Conservation (phyloP, 2,797 vertebrate genomes). For the Pseudomugil gertrudae region DNA sequence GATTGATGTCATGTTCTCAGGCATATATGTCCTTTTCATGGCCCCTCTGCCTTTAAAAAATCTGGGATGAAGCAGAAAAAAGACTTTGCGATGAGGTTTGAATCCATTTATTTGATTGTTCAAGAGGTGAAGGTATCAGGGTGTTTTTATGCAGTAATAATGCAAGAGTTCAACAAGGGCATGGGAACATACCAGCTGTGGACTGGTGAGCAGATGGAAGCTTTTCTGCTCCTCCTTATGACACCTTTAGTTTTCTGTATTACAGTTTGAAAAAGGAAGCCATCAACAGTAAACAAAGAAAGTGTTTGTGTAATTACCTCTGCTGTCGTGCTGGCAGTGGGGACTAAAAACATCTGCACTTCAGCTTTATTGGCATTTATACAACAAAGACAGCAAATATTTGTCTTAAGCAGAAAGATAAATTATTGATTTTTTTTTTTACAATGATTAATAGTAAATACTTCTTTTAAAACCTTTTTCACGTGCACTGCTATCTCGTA, state of each 20-base stretch:
- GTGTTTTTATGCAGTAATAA: slow-evolving; percentile 81
- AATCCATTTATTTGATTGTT: slow-evolving; percentile 80
- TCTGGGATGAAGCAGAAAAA: too few relatives aligned
- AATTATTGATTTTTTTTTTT: not conserved
- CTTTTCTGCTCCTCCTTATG: not conserved
- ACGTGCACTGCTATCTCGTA: not conserved
- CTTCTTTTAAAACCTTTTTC: not conserved
- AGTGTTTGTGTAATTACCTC: not conserved
- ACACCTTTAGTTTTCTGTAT: not conserved
- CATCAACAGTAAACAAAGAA: not conserved
- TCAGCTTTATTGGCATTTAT: not conserved
- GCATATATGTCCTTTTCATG: too few relatives aligned
- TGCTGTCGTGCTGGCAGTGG: not conserved
- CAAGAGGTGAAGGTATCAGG: slow-evolving; percentile 82
- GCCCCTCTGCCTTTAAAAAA: too few relatives aligned
- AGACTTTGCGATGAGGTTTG: slow-evolving; percentile 82
- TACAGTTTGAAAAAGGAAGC: not conserved
- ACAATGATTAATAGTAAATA: not conserved
- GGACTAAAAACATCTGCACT: not conserved
- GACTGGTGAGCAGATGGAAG: slow-evolving; percentile 83
- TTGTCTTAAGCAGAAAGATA: not conserved
- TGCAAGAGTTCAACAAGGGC: slow-evolving; percentile 53
- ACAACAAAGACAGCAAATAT: not conserved
- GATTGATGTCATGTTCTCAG: too few relatives aligned
- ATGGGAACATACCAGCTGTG: slow-evolving; percentile 71